Base-by-base conservation (phyloP, 2,113 vertebrate genomes). In the Corydoras maculifer region DNA sequence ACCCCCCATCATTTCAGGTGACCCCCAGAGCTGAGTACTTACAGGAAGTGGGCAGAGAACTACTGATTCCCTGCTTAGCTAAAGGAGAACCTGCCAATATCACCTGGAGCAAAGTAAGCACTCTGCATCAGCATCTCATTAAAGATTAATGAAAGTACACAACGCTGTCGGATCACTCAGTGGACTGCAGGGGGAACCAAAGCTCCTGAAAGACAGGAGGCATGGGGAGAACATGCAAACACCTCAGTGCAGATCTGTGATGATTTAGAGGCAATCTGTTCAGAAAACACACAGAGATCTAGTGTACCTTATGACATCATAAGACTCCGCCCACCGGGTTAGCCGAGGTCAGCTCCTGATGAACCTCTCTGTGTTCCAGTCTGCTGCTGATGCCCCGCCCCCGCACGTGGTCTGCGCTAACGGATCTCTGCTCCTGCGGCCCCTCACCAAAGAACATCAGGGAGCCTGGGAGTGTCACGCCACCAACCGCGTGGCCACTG, bases 31-130 rank as follows among this genome's bases (percentile, higher is more conserved):
- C 91, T 10, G 93, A 97, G 15, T 98, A 98, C 76, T 91, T 96
- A 78, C 94, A 97, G 79, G 97, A 98, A 83, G 92, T 96, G 65
- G 97, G 97, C 48, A 81, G 95, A 77, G 91, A 94, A 62, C 86
- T 99, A 62, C 82, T 94, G 58, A 90, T 99, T 54, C 92, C 93
- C 8, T 99, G 97, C 1, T 43, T 77, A 0, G 92, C 92, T 48
- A 70, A 0, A 0, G 97, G 94, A 69, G 94, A 98, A 4, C 14
- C 79, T 2, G 92, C 96, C 5, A 78, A 87, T 8, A 59, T 98
- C 78, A 93, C 90, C 4, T 99, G 97, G 97, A 79, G 82, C 78
- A 97, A 98, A 92, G 96, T 97, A 60, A 76, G 80, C 10, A 65
- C 50, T 50, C 5, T 9, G 7, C 35, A 43, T 43, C 35, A 43